A percentile compares a stretch with the other conserved stretches of the same genome.
These are phyloP conservation scores for Penaeus chinensis DNA, from an alignment of 1,140 invertebrate species.

Conservation along the genomic window DNA sequence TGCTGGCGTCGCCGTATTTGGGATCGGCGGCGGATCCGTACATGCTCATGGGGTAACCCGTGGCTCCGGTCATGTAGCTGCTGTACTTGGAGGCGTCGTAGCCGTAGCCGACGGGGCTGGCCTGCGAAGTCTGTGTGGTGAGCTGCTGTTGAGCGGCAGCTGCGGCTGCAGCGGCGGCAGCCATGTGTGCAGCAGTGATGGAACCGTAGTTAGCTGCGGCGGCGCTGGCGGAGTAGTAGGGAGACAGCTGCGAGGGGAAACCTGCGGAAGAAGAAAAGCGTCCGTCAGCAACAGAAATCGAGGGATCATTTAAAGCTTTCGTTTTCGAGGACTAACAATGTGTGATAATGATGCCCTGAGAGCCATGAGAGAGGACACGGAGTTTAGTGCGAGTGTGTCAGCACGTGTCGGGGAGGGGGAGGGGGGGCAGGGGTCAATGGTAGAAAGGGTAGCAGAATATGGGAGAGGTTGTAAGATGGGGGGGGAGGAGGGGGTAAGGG, in stretches of 20 bases:
- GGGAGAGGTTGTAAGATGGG: background rate
- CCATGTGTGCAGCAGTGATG: constrained; percentile 60
- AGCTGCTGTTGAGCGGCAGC: constrained; percentile 54
- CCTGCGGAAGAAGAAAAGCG: constrained; percentile 32
- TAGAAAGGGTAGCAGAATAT: constrained; percentile 2
- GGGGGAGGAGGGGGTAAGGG: background rate
- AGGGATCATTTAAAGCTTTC: too few relatives aligned
- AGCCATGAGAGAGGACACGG: constrained; percentile 5
- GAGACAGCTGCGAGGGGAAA: constrained; percentile 56
- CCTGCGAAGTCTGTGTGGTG: constrained; percentile 48
- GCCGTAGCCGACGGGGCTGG: constrained; percentile 47
- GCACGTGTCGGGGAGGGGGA: constrained; percentile 40
- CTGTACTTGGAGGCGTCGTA: constrained; percentile 59
- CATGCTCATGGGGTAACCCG: constrained; percentile 60
- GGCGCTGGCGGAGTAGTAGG: constrained; percentile 61
- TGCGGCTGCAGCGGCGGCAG: constrained; percentile 54
- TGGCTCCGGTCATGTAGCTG: constrained; percentile 55
- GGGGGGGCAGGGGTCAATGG: background rate
- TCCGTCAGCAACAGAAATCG: too few relatives aligned
- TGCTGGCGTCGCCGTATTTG: constrained; percentile 66
- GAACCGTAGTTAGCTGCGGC: constrained; percentile 62
- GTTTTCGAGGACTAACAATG: background rate
- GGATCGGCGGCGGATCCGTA: constrained; percentile 67
- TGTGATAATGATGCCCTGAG: background rate
- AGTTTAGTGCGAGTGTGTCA: constrained; percentile 24